A percentile compares a stretch with the other conserved stretches of the same genome.
Conservation (phyloP, 2,797 vertebrate species). For the Xyrichtys novacula region DNA sequence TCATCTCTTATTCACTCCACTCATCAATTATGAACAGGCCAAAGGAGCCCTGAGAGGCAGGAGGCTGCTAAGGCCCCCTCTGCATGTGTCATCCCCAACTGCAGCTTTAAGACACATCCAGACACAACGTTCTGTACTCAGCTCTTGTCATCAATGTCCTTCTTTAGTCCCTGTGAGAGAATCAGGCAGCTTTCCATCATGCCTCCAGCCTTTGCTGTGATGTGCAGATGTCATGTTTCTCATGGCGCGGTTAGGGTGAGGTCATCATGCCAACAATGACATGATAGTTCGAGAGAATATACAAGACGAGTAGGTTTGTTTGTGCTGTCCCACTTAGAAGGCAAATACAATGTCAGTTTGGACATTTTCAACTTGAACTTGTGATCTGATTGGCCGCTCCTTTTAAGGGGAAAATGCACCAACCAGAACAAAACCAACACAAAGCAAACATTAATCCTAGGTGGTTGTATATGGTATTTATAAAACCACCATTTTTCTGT, state of each 20-base stretch:
- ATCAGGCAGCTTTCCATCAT: slow-evolving; percentile 67
- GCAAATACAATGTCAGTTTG: slow-evolving; percentile 32
- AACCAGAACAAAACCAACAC: slow-evolving; percentile 56
- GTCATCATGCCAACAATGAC: slow-evolving; percentile 28
- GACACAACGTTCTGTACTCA: slow-evolving; percentile 31
- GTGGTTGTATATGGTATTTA: slow-evolving; percentile 62
- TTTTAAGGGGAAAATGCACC: slow-evolving; percentile 17
- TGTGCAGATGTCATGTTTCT: slow-evolving; percentile 54
- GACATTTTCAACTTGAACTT: slow-evolving; percentile 20
- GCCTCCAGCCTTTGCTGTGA: slow-evolving; percentile 41
- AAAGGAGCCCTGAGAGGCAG: slow-evolving; percentile 81
- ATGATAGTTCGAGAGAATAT: background rate
- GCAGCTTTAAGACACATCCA: slow-evolving; percentile 44
- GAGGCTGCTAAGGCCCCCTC: slow-evolving; percentile 54
- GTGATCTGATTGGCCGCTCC: slow-evolving; percentile 31
- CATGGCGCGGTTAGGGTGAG: slow-evolving; percentile 33
- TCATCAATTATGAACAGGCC: slow-evolving; percentile 84
- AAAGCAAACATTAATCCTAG: slow-evolving; percentile 56
- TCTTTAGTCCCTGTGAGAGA: slow-evolving; percentile 52
- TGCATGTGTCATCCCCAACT: slow-evolving; percentile 36
- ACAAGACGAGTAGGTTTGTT: too few relatives aligned
- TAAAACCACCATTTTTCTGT: slow-evolving; percentile 54
- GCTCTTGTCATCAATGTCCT: slow-evolving; percentile 51
- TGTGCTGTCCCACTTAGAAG: slow-evolving; percentile 23
- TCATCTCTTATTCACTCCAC: slow-evolving; percentile 80